phyloP scores from a whole-genome alignment of 2,888 invertebrate species.

The Nudaria mundana region DNA sequence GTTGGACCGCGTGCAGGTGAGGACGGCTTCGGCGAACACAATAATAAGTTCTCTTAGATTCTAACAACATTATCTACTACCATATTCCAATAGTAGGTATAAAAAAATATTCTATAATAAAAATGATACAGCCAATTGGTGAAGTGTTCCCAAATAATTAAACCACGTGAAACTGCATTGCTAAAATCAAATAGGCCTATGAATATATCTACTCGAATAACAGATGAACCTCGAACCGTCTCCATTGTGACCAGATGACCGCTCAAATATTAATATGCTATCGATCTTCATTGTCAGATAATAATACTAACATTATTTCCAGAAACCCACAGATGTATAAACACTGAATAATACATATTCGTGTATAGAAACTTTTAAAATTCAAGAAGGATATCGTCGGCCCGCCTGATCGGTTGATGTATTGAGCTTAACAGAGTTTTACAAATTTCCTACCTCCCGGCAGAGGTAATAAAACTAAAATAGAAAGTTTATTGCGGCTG shows the following conservation, averaged over 20 bases:
- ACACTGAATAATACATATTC: slow-evolving; percentile 22
- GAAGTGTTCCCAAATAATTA: too few relatives aligned
- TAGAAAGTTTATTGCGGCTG: slow-evolving; percentile 48
- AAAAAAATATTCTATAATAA: too few relatives aligned
- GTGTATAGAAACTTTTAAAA: slow-evolving; percentile 16
- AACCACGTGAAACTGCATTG: too few relatives aligned
- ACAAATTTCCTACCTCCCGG: slow-evolving; percentile 39
- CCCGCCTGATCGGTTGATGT: slow-evolving; percentile 22
- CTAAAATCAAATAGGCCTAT: too few relatives aligned
- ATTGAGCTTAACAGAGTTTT: slow-evolving; percentile 28
- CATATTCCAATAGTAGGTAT: too few relatives aligned
- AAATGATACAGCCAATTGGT: too few relatives aligned
- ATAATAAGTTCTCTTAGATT: too few relatives aligned
- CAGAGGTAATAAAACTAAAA: slow-evolving; percentile 47
- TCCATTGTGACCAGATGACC: slow-evolving; percentile 1
- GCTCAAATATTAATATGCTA: slow-evolving; percentile 7
- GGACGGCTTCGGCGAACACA: too few relatives aligned
- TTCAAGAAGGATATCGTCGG: slow-evolving; percentile 23
- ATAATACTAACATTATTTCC: slow-evolving; percentile 4
- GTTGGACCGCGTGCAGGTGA: too few relatives aligned
- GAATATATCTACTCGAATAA: too few relatives aligned
- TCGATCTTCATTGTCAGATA: slow-evolving; percentile 5
- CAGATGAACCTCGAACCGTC: background rate
- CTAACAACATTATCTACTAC: too few relatives aligned
- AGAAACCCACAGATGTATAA: slow-evolving; percentile 7